These are phyloP conservation scores for Tortricodes alternella DNA, from an alignment of 2,888 invertebrate species.

Conservation along the genomic window DNA sequence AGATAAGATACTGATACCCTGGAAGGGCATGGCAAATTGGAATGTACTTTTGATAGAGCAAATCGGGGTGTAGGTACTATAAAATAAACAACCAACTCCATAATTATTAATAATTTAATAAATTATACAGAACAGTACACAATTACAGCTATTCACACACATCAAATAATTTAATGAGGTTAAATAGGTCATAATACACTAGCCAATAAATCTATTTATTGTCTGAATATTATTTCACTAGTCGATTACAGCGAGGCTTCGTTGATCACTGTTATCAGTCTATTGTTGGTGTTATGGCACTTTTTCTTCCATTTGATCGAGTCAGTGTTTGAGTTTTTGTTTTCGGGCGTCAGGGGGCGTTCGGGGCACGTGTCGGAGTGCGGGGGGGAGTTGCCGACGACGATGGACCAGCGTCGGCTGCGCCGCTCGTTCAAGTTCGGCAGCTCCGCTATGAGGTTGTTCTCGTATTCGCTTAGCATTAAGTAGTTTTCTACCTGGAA, in stretches of 20 bases:
- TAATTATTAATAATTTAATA: conserved; percentile 73
- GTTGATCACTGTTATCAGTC: conserved; percentile 90
- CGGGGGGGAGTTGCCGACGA: conserved; percentile 70
- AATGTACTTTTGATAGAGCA: too few species aligned
- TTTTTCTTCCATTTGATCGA: conserved; percentile 76
- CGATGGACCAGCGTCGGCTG: conserved; percentile 88
- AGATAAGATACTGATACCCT: too few species aligned
- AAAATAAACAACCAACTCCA: conserved; percentile 13
- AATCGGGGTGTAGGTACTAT: neutral
- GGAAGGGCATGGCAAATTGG: too few species aligned
- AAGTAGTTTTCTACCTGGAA: conserved; percentile 90
- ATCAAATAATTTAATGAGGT: conserved; percentile 82
- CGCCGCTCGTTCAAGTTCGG: conserved; percentile 88
- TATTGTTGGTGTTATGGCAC: conserved; percentile 82
- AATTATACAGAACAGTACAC: conserved; percentile 77
- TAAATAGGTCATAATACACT: conserved; percentile 72
- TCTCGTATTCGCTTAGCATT: conserved; percentile 93
- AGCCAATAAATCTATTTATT: conserved; percentile 67
- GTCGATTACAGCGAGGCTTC: conserved; percentile 84
- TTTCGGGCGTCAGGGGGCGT: conserved; percentile 65
- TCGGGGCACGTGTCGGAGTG: conserved; percentile 54
- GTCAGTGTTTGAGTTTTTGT: conserved; percentile 41
- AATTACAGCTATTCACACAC: conserved; percentile 77
- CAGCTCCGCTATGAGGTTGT: conserved; percentile 90
- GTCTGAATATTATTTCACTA: conserved; percentile 66